Percentiles rank a stretch among this genome's conserved stretches.
Evolutionary conservation across 2,888 invertebrate genomes (phyloP).

Genomic region (Zygogramma bicolorata): DNA sequence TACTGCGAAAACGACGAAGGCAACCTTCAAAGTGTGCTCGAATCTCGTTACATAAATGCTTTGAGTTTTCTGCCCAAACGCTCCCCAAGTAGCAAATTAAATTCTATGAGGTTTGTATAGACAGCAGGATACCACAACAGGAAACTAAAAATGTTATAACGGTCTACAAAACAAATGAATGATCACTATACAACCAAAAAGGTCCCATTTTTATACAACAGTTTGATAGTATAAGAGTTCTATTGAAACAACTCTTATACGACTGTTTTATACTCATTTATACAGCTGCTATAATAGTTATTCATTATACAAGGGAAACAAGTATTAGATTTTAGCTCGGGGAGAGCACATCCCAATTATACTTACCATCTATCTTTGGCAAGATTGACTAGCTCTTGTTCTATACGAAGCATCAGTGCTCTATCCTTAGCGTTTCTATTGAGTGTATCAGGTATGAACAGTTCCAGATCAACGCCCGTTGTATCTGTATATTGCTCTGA

Average conservation of each 20-base stretch:
- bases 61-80: not conserved
- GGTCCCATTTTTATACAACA: too few species aligned
- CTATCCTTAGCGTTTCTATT: conserved; percentile 92
- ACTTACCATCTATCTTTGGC: conserved; percentile 85
- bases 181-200: too few species aligned
- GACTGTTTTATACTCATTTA: too few species aligned
- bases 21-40: not conserved
- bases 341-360: not conserved
- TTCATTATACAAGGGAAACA: too few species aligned
- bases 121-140: too few species aligned
- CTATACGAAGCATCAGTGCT: conserved; percentile 85
- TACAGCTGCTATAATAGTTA: too few species aligned
- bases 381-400: conserved; percentile 86
- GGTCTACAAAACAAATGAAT: too few species aligned
- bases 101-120: too few species aligned
- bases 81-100: not conserved
- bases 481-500: conserved; percentile 81
- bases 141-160: too few species aligned
- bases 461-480: conserved; percentile 84
- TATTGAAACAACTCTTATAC: too few species aligned
- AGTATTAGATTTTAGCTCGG: not conserved
- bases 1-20: conserved; percentile 66
- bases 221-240: too few species aligned
- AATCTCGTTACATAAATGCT: not conserved
- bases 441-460: conserved; percentile 90